Conservation (phyloP, 2,888 invertebrate genomes). For the Metallyticus violacea region DNA sequence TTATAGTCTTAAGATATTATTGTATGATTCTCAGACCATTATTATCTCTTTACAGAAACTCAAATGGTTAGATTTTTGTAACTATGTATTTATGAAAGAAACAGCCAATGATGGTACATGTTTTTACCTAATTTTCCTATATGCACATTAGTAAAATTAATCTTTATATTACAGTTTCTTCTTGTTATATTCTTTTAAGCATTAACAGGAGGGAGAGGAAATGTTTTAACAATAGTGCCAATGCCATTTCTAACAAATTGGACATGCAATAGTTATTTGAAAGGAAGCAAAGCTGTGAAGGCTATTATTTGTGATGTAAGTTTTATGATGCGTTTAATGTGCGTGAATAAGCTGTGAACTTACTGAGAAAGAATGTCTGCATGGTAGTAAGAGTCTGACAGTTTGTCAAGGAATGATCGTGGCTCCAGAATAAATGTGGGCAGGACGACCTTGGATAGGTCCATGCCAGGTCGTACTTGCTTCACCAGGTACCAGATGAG, state of each 20-base stretch:
- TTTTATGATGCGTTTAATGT: background rate
- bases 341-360: constrained; percentile 39
- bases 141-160: too few species aligned
- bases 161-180: too few species aligned
- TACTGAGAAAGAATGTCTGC: constrained; percentile 84
- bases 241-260: too few species aligned
- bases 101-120: background rate
- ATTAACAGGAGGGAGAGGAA: background rate
- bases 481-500: constrained; percentile 92
- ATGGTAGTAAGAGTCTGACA: constrained; percentile 92
- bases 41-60: too few species aligned
- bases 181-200: background rate
- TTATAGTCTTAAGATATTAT: too few species aligned
- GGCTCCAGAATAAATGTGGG: constrained; percentile 94
- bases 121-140: too few species aligned
- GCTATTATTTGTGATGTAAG: background rate
- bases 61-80: too few species aligned
- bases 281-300: background rate
- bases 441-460: constrained; percentile 86
- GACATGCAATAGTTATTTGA: background rate
- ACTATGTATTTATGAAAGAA: too few species aligned
- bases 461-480: constrained; percentile 95
- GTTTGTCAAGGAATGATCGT: constrained; percentile 88
- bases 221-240: background rate
- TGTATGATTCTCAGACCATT: too few species aligned